Evolutionary conservation across 2,113 vertebrate species (phyloP), one percentile per base, ranked within the genome.

Genomic region (Oenanthe oenanthe): DNA sequence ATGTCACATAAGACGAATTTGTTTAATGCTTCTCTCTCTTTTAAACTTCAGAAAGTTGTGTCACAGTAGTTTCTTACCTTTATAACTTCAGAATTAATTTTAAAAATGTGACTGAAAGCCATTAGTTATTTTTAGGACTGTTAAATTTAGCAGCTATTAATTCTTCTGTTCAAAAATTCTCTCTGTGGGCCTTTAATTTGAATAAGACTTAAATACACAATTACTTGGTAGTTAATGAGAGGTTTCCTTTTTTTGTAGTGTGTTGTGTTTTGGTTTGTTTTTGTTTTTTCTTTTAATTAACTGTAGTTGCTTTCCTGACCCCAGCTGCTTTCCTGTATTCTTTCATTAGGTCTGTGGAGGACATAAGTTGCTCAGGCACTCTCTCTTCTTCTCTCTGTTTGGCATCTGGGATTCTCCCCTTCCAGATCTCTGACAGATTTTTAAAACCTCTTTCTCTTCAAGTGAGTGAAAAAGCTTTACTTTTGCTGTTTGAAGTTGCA

Each of bases 401-500:
- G 71, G 14, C 4, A 0, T 83, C 85, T 95, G 78, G 79, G 72
- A 71, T 92, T 95, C 61, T 93, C 18, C 48, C 18, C 12, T 92
- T 85, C 70, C 36, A 94, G 36, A 51, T 90, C 80, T 88, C 78
- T 96, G 90, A 60, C 82, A 88, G 72, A 70, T 80, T 81, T 96
- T 92, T 95, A 85, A 96, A 92, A 87, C 71, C 19, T 93, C 54
- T 93, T 93, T 72, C 53, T 87, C 53, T 95, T 84, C 75, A 96
- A 81, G 93, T 97, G 95, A 96, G 94, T 94, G 80, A 83, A 92
- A 95, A 88, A 53, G 48, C 82, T 76, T 88, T 92, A 21, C 32
- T 3, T 28, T 83, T 78, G 40, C 48, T 88, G 12, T 93, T 92
- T 84, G 20, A 56, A 65, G 43, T 73, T 94, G 80, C 31, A 32